Evolutionary conservation across 2,888 invertebrate species (phyloP).

Genomic region (Odontocerum albicorne): DNA sequence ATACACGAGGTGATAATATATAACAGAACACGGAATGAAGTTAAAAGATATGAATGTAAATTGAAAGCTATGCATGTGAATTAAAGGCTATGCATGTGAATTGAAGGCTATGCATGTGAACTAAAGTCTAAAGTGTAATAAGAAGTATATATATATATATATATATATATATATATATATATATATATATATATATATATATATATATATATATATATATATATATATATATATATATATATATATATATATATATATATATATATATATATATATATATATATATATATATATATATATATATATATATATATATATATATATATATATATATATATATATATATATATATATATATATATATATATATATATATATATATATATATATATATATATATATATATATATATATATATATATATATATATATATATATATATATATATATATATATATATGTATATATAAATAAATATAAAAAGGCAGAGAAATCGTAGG

Average conservation of each 20-base stretch:
- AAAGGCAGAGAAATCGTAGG: too few species aligned
- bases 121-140: too few species aligned
- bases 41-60: too few species aligned
- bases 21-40: too few species aligned
- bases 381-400: neutral
- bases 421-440: conserved; percentile 1
- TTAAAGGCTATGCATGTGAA: too few species aligned
- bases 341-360: neutral
- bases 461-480: conserved; percentile 2
- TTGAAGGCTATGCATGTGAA: too few species aligned
- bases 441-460: conserved; percentile 7
- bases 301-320: neutral
- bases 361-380: neutral
- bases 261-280: neutral
- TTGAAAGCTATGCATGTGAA: too few species aligned
- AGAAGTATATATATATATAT: neutral
- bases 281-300: neutral
- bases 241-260: neutral
- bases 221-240: neutral
- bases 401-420: neutral
- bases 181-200: neutral
- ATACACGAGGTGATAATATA: too few species aligned
- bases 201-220: neutral
- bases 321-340: neutral
- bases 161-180: neutral